These are phyloP conservation scores for Corythornis madagascariensis DNA, from an alignment of 2,113 vertebrate genomes.

Conservation along the genomic window DNA sequence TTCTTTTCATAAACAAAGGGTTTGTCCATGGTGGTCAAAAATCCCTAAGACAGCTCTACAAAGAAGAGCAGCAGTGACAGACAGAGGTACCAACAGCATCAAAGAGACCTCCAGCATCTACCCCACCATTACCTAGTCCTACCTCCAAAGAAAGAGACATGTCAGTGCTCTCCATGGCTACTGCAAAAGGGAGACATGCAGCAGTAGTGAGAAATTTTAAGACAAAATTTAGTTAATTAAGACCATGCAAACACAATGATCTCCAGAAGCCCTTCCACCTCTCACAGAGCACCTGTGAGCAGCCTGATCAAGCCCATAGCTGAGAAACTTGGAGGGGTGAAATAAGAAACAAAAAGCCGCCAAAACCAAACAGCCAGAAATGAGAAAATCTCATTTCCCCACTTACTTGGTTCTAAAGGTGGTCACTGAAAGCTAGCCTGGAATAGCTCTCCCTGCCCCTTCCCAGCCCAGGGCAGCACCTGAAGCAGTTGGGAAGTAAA, in stretches of 20 bases:
- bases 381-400: background rate
- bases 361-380: background rate
- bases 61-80: background rate
- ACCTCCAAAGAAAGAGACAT: background rate
- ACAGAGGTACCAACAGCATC: background rate
- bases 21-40: background rate
- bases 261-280: background rate
- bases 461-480: conserved; percentile 3
- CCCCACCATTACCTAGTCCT: background rate
- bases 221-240: background rate
- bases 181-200: no score
- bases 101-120: background rate
- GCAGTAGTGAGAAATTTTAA: background rate
- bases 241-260: background rate
- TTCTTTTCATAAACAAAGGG: background rate
- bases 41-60: background rate
- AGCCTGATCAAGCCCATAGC: background rate
- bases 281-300: background rate
- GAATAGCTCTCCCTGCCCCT: conserved; percentile 18
- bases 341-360: background rate
- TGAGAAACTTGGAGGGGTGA: background rate
- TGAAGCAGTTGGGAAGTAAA: conserved; percentile 11
- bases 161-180: no score
- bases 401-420: background rate
- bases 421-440: background rate